A percentile compares a stretch with the other conserved stretches of the same genome.
phyloP scores from a whole-genome alignment of 2,113 vertebrate genomes.

The Ibidorhyncha struthersii region DNA sequence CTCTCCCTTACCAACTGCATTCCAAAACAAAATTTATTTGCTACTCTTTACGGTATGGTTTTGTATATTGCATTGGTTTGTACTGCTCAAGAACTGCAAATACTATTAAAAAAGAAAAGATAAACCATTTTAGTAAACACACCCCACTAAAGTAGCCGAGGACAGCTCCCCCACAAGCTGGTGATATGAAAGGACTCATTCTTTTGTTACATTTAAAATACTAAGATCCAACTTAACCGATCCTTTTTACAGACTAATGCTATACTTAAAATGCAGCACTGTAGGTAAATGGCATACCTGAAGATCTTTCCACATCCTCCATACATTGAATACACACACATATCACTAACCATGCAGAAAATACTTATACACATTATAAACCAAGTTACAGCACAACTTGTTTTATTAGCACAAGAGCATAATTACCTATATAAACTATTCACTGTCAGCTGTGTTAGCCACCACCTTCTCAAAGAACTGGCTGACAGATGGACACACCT shows the following conservation, averaged over 20 bases:
- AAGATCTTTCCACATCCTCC: neutral
- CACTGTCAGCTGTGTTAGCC: neutral
- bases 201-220: neutral
- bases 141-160: neutral
- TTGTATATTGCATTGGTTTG: neutral
- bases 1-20: neutral
- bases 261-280: neutral
- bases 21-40: neutral
- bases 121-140: neutral
- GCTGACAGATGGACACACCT: neutral
- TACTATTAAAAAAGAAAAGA: neutral
- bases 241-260: neutral
- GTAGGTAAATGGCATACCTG: neutral
- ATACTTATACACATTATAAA: neutral
- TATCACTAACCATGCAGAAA: neutral
- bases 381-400: neutral
- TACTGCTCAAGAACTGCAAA: neutral
- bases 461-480: neutral
- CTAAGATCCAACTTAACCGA: neutral
- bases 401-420: neutral
- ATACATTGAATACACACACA: rapidly evolving
- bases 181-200: neutral
- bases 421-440: neutral
- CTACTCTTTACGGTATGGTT: neutral
- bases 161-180: neutral